Percentiles rank a stretch among this genome's conserved stretches.
phyloP scores from a whole-genome alignment of 2,113 vertebrate species.

The Cacatua alba region DNA sequence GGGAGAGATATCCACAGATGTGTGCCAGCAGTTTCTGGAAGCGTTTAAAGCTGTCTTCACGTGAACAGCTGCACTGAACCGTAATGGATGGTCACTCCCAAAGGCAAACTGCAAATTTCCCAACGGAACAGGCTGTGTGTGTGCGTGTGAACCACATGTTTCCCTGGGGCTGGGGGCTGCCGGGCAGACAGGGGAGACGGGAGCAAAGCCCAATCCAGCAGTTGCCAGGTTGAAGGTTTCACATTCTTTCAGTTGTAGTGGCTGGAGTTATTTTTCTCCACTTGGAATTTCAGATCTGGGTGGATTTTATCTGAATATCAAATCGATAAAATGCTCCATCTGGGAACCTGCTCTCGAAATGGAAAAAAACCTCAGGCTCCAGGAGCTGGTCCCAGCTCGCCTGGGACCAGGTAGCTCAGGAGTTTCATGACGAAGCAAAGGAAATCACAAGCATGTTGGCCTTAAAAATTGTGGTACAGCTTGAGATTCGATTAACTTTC shows the following conservation, averaged over 20 bases:
- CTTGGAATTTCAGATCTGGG: not conserved
- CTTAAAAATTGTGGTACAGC: not conserved
- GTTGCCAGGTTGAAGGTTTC: not conserved
- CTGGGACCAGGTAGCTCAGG: not conserved
- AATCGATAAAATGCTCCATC: not conserved
- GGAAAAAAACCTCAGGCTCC: not conserved
- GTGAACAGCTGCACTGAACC: slow-evolving; percentile 77
- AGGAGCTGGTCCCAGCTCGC: not conserved
- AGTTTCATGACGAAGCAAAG: not conserved
- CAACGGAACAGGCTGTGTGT: not conserved
- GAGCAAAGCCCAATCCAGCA: not conserved
- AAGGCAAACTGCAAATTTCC: slow-evolving; percentile 32
- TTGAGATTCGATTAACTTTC: not conserved
- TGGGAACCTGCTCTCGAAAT: not conserved
- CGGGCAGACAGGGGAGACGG: not conserved
- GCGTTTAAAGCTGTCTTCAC: slow-evolving; percentile 77
- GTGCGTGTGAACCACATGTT: not conserved
- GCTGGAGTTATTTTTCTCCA: not conserved
- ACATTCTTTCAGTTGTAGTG: not conserved
- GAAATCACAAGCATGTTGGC: not conserved
- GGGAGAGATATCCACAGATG: slow-evolving; percentile 39
- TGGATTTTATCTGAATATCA: slow-evolving; percentile 1
- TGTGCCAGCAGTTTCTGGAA: slow-evolving; percentile 78
- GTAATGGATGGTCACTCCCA: slow-evolving; percentile 63
- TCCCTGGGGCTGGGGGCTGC: not conserved